Evolutionary conservation across 2,113 vertebrate genomes (phyloP).

Genomic region (Chroicocephalus ridibundus): DNA sequence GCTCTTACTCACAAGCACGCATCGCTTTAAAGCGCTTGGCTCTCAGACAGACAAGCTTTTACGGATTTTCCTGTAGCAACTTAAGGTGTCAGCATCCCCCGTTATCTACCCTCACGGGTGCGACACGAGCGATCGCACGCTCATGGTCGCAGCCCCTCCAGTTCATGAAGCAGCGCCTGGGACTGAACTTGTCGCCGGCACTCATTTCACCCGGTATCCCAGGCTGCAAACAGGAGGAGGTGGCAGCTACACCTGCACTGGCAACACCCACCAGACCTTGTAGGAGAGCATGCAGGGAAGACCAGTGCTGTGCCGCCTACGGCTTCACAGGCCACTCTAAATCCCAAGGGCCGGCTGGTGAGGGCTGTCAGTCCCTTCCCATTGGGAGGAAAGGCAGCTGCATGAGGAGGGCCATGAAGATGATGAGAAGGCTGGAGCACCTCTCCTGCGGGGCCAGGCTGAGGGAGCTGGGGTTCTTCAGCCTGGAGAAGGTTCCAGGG

Average conservation of each 20-base stretch:
- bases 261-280: accelerated
- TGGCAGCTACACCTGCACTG: accelerated
- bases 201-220: accelerated
- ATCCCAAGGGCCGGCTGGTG: background rate
- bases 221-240: background rate
- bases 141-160: accelerated
- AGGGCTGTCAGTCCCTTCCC: background rate
- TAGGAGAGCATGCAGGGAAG: accelerated
- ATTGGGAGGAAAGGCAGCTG: background rate
- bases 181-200: accelerated
- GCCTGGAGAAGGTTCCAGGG: background rate
- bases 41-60: background rate
- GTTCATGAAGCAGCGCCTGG: accelerated
- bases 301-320: background rate
- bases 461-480: background rate
- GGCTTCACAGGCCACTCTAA: background rate
- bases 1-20: background rate
- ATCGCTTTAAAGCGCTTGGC: background rate
- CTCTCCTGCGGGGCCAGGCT: background rate
- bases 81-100: background rate
- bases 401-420: background rate
- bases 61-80: background rate
- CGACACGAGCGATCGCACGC: accelerated
- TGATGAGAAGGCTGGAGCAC: background rate
- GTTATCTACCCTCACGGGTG: accelerated